Conservation (phyloP, 2,888 invertebrate genomes). For the Pseudococcus jackbeardsleyi region DNA sequence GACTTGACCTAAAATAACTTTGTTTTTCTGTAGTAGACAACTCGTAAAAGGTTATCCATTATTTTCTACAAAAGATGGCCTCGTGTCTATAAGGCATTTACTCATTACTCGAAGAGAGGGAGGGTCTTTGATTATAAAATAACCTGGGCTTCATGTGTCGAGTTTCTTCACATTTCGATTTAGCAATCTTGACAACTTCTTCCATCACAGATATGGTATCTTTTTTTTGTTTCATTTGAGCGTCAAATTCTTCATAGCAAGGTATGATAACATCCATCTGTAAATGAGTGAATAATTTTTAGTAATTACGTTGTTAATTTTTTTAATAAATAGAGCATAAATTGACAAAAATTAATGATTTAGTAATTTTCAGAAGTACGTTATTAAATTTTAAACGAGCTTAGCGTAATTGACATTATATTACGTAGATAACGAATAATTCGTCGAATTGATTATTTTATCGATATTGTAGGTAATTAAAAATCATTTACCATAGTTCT, state of each 20-base stretch:
- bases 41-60: too few species aligned
- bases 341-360: slow-evolving; percentile 57
- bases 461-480: background rate
- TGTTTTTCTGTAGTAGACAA: too few species aligned
- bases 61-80: too few species aligned
- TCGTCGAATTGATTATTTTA: background rate
- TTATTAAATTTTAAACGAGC: slow-evolving; percentile 56
- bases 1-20: too few species aligned
- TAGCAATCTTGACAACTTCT: slow-evolving; percentile 71
- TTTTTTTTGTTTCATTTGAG: slow-evolving; percentile 21
- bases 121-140: background rate
- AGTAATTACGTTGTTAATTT: slow-evolving; percentile 58
- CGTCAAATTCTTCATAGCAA: slow-evolving; percentile 47
- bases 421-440: background rate
- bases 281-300: slow-evolving; percentile 59
- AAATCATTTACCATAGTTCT: slow-evolving; percentile 78
- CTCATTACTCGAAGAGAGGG: too few species aligned
- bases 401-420: background rate
- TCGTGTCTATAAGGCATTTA: too few species aligned
- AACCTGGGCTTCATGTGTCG: slow-evolving; percentile 75
- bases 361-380: background rate
- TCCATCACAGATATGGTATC: slow-evolving; percentile 68
- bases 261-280: slow-evolving; percentile 62
- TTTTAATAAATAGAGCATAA: background rate
- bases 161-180: slow-evolving; percentile 72